These are phyloP conservation scores for Perdita meconis DNA, from an alignment of 2,888 invertebrate species.

Conservation along the genomic window DNA sequence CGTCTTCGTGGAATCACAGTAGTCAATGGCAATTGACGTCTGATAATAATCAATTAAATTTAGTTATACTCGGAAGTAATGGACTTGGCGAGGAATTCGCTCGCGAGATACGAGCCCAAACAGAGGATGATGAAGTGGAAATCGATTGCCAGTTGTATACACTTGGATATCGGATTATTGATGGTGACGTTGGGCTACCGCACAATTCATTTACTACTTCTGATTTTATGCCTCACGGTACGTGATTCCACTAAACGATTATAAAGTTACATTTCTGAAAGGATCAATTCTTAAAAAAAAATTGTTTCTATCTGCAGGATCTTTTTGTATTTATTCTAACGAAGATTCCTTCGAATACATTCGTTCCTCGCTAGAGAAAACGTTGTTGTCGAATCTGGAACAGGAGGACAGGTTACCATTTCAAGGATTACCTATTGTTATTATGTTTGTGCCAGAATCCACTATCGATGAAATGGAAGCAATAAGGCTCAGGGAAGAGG, in stretches of 20 bases:
- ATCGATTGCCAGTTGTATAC: slow-evolving; percentile 92
- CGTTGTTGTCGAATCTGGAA: slow-evolving; percentile 94
- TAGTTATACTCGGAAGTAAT: slow-evolving; percentile 94
- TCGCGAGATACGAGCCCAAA: slow-evolving; percentile 93
- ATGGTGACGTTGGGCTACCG: slow-evolving; percentile 92
- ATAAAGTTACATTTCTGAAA: not conserved
- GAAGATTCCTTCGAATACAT: slow-evolving; percentile 96
- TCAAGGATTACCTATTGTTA: slow-evolving; percentile 94
- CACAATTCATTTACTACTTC: slow-evolving; percentile 93
- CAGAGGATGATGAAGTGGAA: slow-evolving; percentile 94
- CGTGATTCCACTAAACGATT: slow-evolving; percentile 64
- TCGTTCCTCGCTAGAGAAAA: slow-evolving; percentile 95
- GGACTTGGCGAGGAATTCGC: slow-evolving; percentile 95
- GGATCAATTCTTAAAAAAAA: slow-evolving; percentile 5
- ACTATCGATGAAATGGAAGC: slow-evolving; percentile 93
- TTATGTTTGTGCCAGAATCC: slow-evolving; percentile 95
- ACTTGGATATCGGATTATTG: slow-evolving; percentile 93
- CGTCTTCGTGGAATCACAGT: slow-evolving; percentile 88
- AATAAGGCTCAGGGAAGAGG: slow-evolving; percentile 94
- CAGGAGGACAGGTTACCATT: slow-evolving; percentile 95
- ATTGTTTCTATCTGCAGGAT: slow-evolving; percentile 84
- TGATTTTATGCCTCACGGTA: slow-evolving; percentile 96
- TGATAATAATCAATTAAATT: slow-evolving; percentile 91
- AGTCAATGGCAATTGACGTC: slow-evolving; percentile 88
- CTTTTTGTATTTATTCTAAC: slow-evolving; percentile 95